These are phyloP conservation scores for Eupristina koningsbergeri DNA, from an alignment of 1,140 invertebrate genomes.

Conservation along the genomic window DNA sequence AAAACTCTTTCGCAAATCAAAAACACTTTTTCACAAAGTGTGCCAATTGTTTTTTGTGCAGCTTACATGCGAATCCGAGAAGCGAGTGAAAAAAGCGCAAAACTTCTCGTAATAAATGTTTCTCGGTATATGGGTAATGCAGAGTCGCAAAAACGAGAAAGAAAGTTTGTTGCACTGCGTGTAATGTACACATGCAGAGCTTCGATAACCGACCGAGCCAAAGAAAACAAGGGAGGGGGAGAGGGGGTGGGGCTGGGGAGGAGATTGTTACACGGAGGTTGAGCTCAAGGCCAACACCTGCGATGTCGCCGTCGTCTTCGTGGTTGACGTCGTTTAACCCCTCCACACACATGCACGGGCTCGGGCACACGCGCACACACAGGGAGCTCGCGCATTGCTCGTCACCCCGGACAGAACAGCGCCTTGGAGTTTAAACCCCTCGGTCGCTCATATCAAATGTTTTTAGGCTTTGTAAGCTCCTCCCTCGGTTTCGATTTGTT, in stretches of 20 bases:
- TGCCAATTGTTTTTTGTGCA: conserved; percentile 10
- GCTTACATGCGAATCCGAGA: neutral
- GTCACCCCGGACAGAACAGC: neutral
- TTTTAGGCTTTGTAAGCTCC: conserved; percentile 3
- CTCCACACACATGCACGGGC: neutral
- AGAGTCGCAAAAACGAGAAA: conserved; percentile 11
- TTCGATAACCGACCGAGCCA: neutral
- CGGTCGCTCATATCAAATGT: conserved; percentile 8
- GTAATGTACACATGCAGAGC: conserved; percentile 5
- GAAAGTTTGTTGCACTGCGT: conserved; percentile 19
- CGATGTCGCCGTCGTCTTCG: neutral
- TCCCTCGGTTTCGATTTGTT: conserved; percentile 33
- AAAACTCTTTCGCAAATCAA: neutral
- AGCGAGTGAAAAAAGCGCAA: conserved; percentile 1
- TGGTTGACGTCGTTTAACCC: neutral
- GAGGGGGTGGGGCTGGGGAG: neutral
- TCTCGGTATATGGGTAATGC: conserved; percentile 18
- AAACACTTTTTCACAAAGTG: conserved; percentile 13
- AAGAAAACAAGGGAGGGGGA: neutral
- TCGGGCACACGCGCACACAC: too few species aligned
- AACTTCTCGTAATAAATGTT: conserved; percentile 26
- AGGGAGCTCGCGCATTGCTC: neutral
- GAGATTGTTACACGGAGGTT: conserved; percentile 29
- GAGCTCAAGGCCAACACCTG: conserved; percentile 48
- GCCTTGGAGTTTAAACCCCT: neutral